Percentiles rank a stretch among this genome's conserved stretches.
These are phyloP conservation scores for Steinernema carpocapsae DNA, from an alignment of 2,888 invertebrate genomes.

Conservation along the genomic window DNA sequence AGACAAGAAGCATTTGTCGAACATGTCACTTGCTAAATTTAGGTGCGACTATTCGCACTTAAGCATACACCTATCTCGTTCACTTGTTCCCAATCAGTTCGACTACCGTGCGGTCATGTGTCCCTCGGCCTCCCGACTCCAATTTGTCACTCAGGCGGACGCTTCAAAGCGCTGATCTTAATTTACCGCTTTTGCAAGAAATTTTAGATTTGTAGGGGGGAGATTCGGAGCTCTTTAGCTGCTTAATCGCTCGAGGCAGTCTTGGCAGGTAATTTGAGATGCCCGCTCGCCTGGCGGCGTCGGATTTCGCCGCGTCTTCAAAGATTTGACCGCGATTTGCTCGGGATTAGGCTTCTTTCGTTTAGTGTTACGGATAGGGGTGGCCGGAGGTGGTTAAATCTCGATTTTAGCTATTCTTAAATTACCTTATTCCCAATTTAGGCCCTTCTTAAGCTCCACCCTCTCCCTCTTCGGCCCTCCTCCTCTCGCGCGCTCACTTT, in stretches of 20 bases:
- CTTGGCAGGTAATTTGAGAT: conserved; percentile 12
- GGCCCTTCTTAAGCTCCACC: background rate
- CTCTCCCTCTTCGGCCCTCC: background rate
- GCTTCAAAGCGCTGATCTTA: no score
- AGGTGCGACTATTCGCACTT: background rate
- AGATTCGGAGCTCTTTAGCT: background rate
- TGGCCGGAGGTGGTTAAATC: background rate
- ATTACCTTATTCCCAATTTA: background rate
- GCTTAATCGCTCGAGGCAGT: conserved; percentile 11
- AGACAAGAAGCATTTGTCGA: conserved; percentile 8
- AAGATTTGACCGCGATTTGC: background rate
- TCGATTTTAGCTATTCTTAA: background rate
- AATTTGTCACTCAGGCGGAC: background rate
- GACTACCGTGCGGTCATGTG: conserved; percentile 14
- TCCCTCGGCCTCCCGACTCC: background rate
- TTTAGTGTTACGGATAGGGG: background rate
- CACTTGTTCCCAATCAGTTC: background rate
- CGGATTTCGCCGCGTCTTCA: conserved; percentile 11
- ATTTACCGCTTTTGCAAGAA: background rate
- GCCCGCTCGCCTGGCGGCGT: background rate
- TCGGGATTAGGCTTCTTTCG: background rate
- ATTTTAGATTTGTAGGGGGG: background rate
- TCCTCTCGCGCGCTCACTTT: background rate
- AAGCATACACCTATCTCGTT: background rate
- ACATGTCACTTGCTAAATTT: background rate